Evolutionary conservation across 2,797 vertebrate genomes (phyloP).

Genomic region (Merluccius polli): DNA sequence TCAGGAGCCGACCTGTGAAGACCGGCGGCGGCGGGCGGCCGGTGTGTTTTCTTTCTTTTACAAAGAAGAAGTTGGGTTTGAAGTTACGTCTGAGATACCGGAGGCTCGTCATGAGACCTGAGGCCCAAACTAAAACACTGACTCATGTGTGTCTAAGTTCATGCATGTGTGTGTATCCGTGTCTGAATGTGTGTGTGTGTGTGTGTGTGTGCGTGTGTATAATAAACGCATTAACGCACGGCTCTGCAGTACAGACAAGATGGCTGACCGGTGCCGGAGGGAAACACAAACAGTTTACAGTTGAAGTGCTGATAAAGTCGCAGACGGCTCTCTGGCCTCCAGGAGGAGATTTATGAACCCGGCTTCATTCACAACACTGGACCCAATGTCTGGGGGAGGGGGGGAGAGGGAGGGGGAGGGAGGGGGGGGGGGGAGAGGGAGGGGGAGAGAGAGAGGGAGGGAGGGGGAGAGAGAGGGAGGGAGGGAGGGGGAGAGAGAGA

Average conservation of each 20-base stretch:
- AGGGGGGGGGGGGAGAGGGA: too few relatives aligned
- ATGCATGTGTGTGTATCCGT: not conserved
- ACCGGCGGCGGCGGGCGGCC: too few relatives aligned
- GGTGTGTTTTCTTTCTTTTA: not conserved
- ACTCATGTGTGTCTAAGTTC: too few relatives aligned
- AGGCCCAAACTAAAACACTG: too few relatives aligned
- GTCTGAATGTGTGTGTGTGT: not conserved
- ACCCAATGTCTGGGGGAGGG: conserved; percentile 22
- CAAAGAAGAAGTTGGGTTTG: not conserved
- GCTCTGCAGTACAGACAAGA: conserved; percentile 16
- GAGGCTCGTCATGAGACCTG: not conserved
- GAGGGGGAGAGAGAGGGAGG: too few relatives aligned
- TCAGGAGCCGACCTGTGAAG: not conserved
- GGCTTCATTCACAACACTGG: conserved; percentile 46
- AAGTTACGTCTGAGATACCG: not conserved
- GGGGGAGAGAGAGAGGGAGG: too few relatives aligned
- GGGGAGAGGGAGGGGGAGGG: not conserved
- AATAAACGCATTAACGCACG: not conserved
- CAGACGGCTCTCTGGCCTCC: not conserved
- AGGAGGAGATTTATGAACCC: conserved; percentile 32
- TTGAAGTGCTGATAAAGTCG: conserved; percentile 46
- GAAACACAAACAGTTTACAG: conserved; percentile 21
- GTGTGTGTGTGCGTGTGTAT: not conserved
- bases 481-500: too few relatives aligned
- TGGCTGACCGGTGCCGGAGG: conserved; percentile 21